Percentiles rank a stretch among this genome's conserved stretches.
These are phyloP conservation scores for Eulemur coronatus DNA, from an alignment of 2,797 vertebrate genomes.

Conservation along the genomic window DNA sequence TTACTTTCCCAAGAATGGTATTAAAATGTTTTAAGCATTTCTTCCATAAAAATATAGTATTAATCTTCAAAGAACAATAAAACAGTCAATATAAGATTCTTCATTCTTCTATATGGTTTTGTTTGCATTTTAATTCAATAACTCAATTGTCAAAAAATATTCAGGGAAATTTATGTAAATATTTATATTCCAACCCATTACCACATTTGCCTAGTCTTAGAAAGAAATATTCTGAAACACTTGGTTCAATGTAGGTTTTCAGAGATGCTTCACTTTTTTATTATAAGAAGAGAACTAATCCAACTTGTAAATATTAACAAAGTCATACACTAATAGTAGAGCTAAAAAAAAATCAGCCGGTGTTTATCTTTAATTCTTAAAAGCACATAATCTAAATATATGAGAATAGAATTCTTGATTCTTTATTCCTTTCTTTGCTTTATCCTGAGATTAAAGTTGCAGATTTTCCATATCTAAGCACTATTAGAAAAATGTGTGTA, in stretches of 20 bases:
- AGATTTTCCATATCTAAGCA: slow-evolving; percentile 27
- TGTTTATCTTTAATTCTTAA: slow-evolving; percentile 47
- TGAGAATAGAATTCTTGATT: not conserved
- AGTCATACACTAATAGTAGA: slow-evolving; percentile 25
- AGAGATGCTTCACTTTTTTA: slow-evolving; percentile 59
- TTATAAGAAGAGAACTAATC: slow-evolving; percentile 56
- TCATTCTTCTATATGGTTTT: slow-evolving; percentile 39
- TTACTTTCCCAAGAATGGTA: slow-evolving; percentile 53
- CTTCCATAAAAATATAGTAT: slow-evolving; percentile 50
- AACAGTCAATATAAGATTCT: slow-evolving; percentile 48
- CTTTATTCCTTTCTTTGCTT: not conserved
- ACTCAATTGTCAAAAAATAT: slow-evolving; percentile 65
- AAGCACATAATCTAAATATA: slow-evolving; percentile 52
- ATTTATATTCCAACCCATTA: slow-evolving; percentile 45
- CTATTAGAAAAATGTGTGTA: slow-evolving; percentile 30
- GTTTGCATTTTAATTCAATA: slow-evolving; percentile 72
- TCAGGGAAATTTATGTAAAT: slow-evolving; percentile 48
- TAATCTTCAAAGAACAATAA: slow-evolving; percentile 42
- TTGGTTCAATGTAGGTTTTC: slow-evolving; percentile 69
- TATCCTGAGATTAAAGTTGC: slow-evolving; percentile 28
- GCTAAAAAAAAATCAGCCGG: slow-evolving; percentile 53
- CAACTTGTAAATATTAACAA: slow-evolving; percentile 77
- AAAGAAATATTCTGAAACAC: slow-evolving; percentile 41
- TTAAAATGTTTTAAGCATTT: slow-evolving; percentile 61
- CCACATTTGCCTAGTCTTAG: slow-evolving; percentile 23